Conservation (phyloP, 2,888 invertebrate species). For the Tetragonula carbonaria region DNA sequence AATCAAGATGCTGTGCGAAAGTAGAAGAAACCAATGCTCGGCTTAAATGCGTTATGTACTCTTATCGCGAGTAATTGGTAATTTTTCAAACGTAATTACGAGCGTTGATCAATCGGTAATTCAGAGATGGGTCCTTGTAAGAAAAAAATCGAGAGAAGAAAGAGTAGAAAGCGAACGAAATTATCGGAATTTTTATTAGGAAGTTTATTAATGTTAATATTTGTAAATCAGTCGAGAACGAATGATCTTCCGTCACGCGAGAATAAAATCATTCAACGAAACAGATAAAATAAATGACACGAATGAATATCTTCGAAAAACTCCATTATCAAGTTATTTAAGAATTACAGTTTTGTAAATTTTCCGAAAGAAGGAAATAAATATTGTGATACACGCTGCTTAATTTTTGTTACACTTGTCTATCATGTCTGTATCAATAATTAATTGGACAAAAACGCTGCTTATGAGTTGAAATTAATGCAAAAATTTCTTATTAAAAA, state of each 20-base stretch:
- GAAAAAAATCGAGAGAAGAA: not conserved
- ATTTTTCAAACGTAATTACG: not conserved
- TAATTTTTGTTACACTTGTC: not conserved
- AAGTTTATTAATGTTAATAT: not conserved
- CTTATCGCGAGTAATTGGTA: not conserved
- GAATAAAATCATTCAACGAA: not conserved
- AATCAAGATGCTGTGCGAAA: slow-evolving; percentile 5
- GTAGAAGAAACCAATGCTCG: not conserved
- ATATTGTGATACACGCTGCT: not conserved
- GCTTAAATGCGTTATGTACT: not conserved
- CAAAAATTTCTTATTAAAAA: not conserved
- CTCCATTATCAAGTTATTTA: not conserved
- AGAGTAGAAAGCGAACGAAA: not conserved
- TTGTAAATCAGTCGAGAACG: not conserved
- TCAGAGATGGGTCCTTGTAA: not conserved
- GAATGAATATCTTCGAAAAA: not conserved
- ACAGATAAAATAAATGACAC: not conserved
- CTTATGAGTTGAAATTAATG: not conserved
- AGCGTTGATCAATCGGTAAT: not conserved
- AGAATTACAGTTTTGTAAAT: not conserved
- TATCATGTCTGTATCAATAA: not conserved
- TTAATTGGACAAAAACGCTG: not conserved
- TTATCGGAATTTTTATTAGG: not conserved
- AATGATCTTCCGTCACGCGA: not conserved
- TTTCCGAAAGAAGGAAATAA: not conserved